Evolutionary conservation across 2,888 invertebrate genomes (phyloP).

Genomic region (Rhingia rostrata): DNA sequence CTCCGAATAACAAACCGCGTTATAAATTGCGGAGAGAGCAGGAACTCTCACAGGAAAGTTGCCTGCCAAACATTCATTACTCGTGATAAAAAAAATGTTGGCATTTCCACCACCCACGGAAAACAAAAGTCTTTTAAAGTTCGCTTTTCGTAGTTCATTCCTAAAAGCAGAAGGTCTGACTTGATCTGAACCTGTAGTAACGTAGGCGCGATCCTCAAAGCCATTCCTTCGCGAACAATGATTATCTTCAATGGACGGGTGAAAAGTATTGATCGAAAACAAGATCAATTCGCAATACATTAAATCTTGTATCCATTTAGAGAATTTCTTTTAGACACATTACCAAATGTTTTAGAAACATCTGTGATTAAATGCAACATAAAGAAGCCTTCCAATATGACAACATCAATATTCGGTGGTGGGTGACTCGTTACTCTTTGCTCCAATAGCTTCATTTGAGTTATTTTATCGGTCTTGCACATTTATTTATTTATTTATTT

Average conservation of each 20-base stretch:
- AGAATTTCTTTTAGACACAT: slow-evolving; percentile 19
- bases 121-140: no score
- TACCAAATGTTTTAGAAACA: slow-evolving; percentile 24
- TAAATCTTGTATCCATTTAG: slow-evolving; percentile 7
- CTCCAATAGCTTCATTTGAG: slow-evolving; percentile 12
- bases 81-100: no score
- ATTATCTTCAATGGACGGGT: slow-evolving; percentile 17
- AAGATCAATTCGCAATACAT: slow-evolving; percentile 9
- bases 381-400: slow-evolving; percentile 13
- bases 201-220: not conserved
- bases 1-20: no score
- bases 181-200: slow-evolving; percentile 14
- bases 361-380: no score
- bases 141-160: slow-evolving; percentile 13
- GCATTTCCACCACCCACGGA: no score
- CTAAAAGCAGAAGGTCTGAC: slow-evolving; percentile 15
- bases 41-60: no score
- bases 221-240: not conserved
- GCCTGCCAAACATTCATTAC: no score
- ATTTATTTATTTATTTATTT: no score
- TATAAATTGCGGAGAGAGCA: no score
- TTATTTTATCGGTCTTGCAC: slow-evolving; percentile 7
- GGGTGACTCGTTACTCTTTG: slow-evolving; percentile 7
- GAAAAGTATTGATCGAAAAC: slow-evolving; percentile 25
- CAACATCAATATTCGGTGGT: slow-evolving; percentile 26